These are phyloP conservation scores for Ectropis grisescens DNA, from an alignment of 1,140 invertebrate species.

Conservation along the genomic window DNA sequence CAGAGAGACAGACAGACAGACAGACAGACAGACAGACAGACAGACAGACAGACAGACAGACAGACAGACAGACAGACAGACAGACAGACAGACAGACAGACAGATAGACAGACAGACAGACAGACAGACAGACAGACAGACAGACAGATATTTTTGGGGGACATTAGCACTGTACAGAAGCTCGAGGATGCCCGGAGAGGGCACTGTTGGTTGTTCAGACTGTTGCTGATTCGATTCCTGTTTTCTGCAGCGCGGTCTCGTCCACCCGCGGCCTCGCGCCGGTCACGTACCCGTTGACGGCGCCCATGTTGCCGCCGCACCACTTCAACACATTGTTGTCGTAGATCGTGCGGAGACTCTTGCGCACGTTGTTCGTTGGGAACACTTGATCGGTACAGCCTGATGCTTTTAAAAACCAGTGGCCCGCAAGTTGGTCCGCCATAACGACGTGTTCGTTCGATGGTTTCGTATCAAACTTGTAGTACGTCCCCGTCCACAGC, in stretches of 20 bases:
- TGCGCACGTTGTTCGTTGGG: constrained; percentile 79
- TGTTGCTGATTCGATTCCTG: too few species aligned
- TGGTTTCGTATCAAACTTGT: constrained; percentile 85
- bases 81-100: too few species aligned
- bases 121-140: too few species aligned
- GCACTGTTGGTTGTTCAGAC: too few species aligned
- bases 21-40: too few species aligned
- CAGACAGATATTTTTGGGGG: too few species aligned
- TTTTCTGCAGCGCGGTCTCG: constrained; percentile 82
- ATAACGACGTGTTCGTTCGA: constrained; percentile 82
- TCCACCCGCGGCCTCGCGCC: constrained; percentile 77
- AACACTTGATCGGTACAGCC: constrained; percentile 72
- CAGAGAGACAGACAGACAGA: too few species aligned
- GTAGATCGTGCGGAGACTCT: constrained; percentile 81
- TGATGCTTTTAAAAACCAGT: constrained; percentile 85
- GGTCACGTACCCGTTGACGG: constrained; percentile 90
- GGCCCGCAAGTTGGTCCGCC: constrained; percentile 93
- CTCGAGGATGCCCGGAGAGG: too few species aligned
- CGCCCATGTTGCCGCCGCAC: constrained; percentile 84
- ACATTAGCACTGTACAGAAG: too few species aligned
- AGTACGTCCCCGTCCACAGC: constrained; percentile 90
- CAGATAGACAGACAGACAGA: too few species aligned
- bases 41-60: too few species aligned
- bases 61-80: too few species aligned
- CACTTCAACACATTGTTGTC: constrained; percentile 88